phyloP scores from a whole-genome alignment of 1,140 invertebrate genomes.

The Drosophila mojavensis region DNA sequence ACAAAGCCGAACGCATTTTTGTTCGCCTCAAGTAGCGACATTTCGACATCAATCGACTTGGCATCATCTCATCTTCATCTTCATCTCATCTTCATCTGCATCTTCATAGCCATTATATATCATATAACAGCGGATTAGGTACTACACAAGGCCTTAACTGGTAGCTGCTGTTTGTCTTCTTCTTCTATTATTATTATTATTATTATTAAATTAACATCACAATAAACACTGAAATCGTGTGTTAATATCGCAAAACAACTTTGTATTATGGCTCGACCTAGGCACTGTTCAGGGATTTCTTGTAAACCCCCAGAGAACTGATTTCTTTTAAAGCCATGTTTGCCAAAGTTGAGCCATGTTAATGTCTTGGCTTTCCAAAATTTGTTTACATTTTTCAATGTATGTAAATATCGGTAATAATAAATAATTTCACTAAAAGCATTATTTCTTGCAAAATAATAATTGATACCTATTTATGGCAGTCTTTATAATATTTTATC shows the following conservation, averaged over 20 bases:
- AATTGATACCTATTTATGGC: too few relatives aligned
- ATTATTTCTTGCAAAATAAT: too few relatives aligned
- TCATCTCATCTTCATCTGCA: conserved; percentile 22
- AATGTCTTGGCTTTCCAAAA: background rate
- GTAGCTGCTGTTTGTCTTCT: conserved; percentile 3
- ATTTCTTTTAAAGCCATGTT: too few relatives aligned
- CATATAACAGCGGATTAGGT: conserved; percentile 71
- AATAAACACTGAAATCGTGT: conserved; percentile 7
- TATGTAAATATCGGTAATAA: too few relatives aligned
- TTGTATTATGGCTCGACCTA: too few relatives aligned
- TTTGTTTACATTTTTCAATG: background rate
- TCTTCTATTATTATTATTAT: background rate
- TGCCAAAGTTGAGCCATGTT: background rate
- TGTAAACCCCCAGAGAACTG: too few relatives aligned
- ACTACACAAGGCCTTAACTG: conserved; percentile 19
- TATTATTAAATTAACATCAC: conserved; percentile 21
- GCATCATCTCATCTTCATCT: conserved; percentile 44
- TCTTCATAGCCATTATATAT: conserved; percentile 29
- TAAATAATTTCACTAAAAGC: background rate
- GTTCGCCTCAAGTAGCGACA: conserved; percentile 63
- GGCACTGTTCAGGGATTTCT: too few relatives aligned
- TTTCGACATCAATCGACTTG: conserved; percentile 47
- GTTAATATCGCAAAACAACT: background rate
- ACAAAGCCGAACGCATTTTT: conserved; percentile 45
- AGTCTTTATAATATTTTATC: too few relatives aligned